Evolutionary conservation across 2,888 invertebrate genomes (phyloP).

Genomic region (Stegophylla sp.): DNA sequence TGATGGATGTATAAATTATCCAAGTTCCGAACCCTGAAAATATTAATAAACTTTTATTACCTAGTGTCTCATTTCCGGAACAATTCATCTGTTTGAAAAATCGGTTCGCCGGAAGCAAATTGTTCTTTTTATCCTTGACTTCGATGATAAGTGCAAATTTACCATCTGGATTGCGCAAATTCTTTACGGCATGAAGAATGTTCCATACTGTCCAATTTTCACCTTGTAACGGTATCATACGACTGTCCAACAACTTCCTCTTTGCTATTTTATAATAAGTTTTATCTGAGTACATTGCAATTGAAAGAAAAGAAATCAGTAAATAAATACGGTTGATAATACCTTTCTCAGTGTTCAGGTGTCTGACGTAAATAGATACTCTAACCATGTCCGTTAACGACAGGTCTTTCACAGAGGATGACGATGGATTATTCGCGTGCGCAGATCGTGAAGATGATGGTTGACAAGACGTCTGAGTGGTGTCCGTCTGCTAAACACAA

Average conservation of each 20-base stretch:
- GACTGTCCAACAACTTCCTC: conserved; percentile 67
- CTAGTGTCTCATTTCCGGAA: conserved; percentile 65
- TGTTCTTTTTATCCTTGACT: conserved; percentile 71
- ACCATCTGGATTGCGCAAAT: conserved; percentile 65
- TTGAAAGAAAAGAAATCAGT: too few species aligned
- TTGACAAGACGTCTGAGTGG: conserved; percentile 10
- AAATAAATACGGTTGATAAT: conserved; percentile 57
- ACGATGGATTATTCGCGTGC: conserved; percentile 35
- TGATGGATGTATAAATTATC: too few species aligned
- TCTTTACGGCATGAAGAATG: conserved; percentile 66
- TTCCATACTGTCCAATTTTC: conserved; percentile 67
- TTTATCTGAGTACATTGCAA: too few species aligned
- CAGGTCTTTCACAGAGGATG: neutral
- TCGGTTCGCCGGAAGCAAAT: conserved; percentile 66
- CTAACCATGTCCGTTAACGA: conserved; percentile 68
- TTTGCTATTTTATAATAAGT: conserved; percentile 65
- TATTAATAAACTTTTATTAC: conserved; percentile 29
- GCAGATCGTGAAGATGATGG: neutral
- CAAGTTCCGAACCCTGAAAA: too few species aligned
- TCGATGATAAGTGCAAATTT: conserved; percentile 68
- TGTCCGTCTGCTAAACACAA: conserved; percentile 25
- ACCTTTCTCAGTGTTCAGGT: conserved; percentile 69
- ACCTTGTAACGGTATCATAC: conserved; percentile 65
- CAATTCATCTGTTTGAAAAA: conserved; percentile 68
- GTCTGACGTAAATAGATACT: conserved; percentile 70